Percentiles rank a stretch among this genome's conserved stretches.
Evolutionary conservation across 2,797 vertebrate genomes (phyloP).

Genomic region (Eutrigla gurnardus): DNA sequence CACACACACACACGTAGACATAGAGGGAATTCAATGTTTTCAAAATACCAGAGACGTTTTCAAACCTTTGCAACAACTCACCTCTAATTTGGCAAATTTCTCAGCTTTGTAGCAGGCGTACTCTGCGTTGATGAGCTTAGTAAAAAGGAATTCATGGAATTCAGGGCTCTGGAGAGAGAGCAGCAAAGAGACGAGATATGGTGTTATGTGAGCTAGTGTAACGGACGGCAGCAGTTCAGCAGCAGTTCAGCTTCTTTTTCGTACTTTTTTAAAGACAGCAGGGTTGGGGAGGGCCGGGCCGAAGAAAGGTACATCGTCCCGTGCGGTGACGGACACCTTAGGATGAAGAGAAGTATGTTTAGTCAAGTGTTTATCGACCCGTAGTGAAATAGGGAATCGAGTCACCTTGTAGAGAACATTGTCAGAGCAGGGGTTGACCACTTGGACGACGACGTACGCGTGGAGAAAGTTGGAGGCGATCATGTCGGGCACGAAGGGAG

Average conservation of each 20-base stretch:
- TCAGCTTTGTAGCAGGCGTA: slow-evolving; percentile 96
- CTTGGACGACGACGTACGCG: slow-evolving; percentile 94
- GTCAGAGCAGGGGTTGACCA: slow-evolving; percentile 84
- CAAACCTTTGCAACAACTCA: slow-evolving; percentile 62
- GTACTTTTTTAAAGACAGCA: slow-evolving; percentile 93
- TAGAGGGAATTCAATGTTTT: neutral
- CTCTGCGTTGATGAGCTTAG: slow-evolving; percentile 97
- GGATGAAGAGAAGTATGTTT: neutral
- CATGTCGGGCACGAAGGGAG: slow-evolving; percentile 98
- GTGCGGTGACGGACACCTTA: slow-evolving; percentile 94
- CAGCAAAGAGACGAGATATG: neutral
- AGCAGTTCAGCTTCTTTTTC: slow-evolving; percentile 64
- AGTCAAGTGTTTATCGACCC: neutral
- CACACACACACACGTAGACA: slow-evolving; percentile 24
- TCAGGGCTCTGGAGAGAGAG: slow-evolving; percentile 86
- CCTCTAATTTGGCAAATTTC: slow-evolving; percentile 97
- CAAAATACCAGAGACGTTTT: neutral
- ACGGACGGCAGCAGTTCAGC: neutral
- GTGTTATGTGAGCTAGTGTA: neutral
- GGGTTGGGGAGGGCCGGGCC: slow-evolving; percentile 93
- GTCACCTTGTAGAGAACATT: slow-evolving; percentile 92
- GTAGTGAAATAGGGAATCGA: neutral
- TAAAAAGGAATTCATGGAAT: slow-evolving; percentile 95
- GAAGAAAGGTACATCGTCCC: slow-evolving; percentile 96
- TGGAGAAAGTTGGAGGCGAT: slow-evolving; percentile 98